These are phyloP conservation scores for Neoscelio sp. DNA, from an alignment of 2,888 invertebrate genomes.

Conservation along the genomic window DNA sequence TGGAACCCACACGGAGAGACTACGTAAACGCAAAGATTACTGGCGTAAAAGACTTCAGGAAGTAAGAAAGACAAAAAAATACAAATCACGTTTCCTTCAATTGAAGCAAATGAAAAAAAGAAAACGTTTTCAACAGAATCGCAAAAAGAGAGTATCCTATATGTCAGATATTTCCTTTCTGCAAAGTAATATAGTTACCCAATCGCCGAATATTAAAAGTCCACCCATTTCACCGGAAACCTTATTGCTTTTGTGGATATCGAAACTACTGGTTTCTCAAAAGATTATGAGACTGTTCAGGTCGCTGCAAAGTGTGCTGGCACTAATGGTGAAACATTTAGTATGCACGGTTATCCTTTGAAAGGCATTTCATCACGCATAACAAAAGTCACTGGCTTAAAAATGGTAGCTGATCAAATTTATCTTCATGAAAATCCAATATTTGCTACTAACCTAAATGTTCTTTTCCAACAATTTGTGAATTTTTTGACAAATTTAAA, in stretches of 20 bases:
- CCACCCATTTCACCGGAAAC: neutral
- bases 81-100: slow-evolving; percentile 8
- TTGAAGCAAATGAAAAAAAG: slow-evolving; percentile 9
- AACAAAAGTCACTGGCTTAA: slow-evolving; percentile 12
- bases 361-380: slow-evolving; percentile 4
- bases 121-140: slow-evolving; percentile 27
- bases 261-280: slow-evolving; percentile 37
- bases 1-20: slow-evolving; percentile 1
- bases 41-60: slow-evolving; percentile 10
- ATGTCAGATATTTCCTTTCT: slow-evolving; percentile 35
- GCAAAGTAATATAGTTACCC: neutral
- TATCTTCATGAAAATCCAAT: slow-evolving; percentile 15
- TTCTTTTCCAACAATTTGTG: slow-evolving; percentile 10
- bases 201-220: neutral
- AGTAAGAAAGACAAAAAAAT: neutral
- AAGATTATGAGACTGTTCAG: slow-evolving; percentile 38
- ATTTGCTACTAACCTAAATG: neutral
- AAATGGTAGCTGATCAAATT: slow-evolving; percentile 25
- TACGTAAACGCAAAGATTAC: slow-evolving; percentile 21
- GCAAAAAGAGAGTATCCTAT: slow-evolving; percentile 30
- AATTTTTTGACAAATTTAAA: neutral
- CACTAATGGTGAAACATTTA: neutral
- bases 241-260: slow-evolving; percentile 20
- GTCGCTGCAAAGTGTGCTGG: slow-evolving; percentile 37
- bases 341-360: slow-evolving; percentile 18